phyloP scores from a whole-genome alignment of 1,140 invertebrate genomes.

The Ceratitis capitata region DNA sequence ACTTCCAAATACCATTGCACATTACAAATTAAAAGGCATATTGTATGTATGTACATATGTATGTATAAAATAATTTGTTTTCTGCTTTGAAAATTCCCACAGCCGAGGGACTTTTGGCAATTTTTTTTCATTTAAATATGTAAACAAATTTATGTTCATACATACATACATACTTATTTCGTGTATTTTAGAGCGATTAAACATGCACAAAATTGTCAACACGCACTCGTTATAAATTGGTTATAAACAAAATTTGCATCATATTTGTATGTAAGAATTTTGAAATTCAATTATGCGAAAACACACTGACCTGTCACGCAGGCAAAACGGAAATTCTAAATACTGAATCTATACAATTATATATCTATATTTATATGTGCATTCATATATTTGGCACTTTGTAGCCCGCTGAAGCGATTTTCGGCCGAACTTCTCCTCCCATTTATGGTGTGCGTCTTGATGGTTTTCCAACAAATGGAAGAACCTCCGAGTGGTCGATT shows the following conservation, averaged over 20 bases:
- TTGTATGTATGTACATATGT: neutral
- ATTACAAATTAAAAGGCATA: neutral
- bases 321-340: neutral
- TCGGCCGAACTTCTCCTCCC: too few species aligned
- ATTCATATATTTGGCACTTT: neutral
- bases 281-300: conserved; percentile 22
- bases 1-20: too few species aligned
- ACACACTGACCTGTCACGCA: neutral
- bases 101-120: neutral
- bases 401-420: too few species aligned
- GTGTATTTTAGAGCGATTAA: neutral
- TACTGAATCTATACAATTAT: neutral
- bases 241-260: conserved; percentile 29
- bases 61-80: neutral
- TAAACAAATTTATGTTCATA: neutral
- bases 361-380: neutral
- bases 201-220: conserved; percentile 18
- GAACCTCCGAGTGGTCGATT: too few species aligned
- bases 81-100: neutral
- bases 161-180: neutral
- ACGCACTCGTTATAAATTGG: neutral
- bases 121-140: neutral
- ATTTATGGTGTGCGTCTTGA: too few species aligned
- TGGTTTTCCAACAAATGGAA: too few species aligned
- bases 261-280: neutral